phyloP scores from a whole-genome alignment of 2,797 vertebrate genomes.

The Merluccius polli region DNA sequence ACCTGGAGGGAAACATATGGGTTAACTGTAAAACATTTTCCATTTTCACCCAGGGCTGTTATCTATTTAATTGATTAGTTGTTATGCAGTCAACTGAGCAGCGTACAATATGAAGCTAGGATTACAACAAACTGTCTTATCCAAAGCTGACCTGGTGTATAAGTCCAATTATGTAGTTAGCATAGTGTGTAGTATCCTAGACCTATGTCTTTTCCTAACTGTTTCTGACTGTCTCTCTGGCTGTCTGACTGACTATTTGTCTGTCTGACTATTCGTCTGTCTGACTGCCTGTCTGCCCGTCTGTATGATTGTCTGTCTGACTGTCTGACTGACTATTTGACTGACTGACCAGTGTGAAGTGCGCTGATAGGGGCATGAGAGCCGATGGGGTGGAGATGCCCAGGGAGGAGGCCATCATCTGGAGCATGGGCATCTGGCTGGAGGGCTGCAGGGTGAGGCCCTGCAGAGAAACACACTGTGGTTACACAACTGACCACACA shows the following conservation, averaged over 20 bases:
- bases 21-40: neutral
- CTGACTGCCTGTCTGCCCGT: neutral
- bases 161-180: no score
- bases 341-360: constrained; percentile 56
- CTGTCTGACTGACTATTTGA: neutral
- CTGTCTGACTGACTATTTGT: neutral
- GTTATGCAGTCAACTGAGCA: no score
- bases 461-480: constrained; percentile 31
- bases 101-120: no score
- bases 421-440: constrained; percentile 34
- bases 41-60: neutral
- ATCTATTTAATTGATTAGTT: neutral
- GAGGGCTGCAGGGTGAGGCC: constrained; percentile 47
- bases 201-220: no score
- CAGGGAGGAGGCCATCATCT: constrained; percentile 47
- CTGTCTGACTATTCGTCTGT: neutral
- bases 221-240: no score
- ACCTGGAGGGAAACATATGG: neutral
- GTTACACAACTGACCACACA: neutral
- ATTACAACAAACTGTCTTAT: no score
- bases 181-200: no score
- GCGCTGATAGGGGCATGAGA: constrained; percentile 45
- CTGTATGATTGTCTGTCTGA: neutral
- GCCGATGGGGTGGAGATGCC: constrained; percentile 55
- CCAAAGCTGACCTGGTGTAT: no score